Base-by-base conservation (phyloP, 1,140 invertebrate genomes). In the Antheraea pernyi region DNA sequence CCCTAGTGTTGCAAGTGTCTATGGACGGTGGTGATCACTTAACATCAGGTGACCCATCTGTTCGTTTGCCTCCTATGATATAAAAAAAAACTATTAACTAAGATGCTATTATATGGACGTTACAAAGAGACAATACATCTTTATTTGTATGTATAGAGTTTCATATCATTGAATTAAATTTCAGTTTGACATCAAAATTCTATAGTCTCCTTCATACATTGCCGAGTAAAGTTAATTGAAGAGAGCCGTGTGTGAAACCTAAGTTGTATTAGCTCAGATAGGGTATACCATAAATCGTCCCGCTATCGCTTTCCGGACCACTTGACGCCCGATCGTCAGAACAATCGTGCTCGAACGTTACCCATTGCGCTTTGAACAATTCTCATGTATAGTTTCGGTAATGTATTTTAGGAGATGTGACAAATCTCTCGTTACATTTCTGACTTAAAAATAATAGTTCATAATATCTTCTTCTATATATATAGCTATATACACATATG, bases 241-340 rank as follows among this genome's bases (percentile, higher is more conserved):
- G 9, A 53, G 11, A 13, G 11, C 11, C 46, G 46, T 53, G 46
- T 53, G 46, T 53, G 46, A 53, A 53, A 53, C 46, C 16, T 53
- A 53, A 13, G 9, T 53, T 53, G 16, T 16, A 53, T 53, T 16
- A 53, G 46, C 10, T 16, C 11, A 64, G 22, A 37, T 13, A 18
- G 42, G 18, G n/a, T 8, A 7, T 19, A 42, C n/a, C 39, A 65
- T 65, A 48, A 65, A 63, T 63, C 37, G 30, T 61, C 19, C 13
- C 61, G 61, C 37, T 63, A 63, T 63, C 61, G 61, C 61, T 36
- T 63, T 63, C 61, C 61, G 61, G 61, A 37, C 61, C 61, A 36
- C 61, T 63, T 63, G 61, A 63, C 61, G 61, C 61, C 30, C 61
- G 46, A 53, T 53, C 46, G 46, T 53, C 46, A 53, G 46, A 53